Conservation (phyloP, 30 jellyfish, hydroid and myxozoan genomes). For the Pelagia noctiluca region DNA sequence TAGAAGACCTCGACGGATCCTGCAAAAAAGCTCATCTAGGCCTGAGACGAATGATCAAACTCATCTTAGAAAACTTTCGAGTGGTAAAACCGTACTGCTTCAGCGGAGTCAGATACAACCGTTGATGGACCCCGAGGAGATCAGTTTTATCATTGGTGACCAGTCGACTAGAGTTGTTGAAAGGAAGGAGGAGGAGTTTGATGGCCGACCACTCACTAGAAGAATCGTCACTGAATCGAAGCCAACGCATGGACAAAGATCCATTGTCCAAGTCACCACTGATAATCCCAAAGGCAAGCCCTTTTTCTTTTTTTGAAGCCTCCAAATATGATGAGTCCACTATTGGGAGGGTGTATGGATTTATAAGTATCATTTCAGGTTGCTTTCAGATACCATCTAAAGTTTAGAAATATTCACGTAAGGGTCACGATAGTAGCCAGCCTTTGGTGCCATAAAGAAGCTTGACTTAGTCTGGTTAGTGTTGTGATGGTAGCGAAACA, state of each 20-base stretch:
- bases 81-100: slow-evolving; percentile 41
- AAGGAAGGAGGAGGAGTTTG: slow-evolving; percentile 7
- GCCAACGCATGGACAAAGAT: not conserved
- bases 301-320: not conserved
- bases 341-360: no score
- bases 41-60: not conserved
- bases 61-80: slow-evolving; percentile 31
- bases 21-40: not conserved
- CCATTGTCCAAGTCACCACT: slow-evolving; percentile 20
- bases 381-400: no score
- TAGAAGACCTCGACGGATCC: slow-evolving; percentile 6
- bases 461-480: no score
- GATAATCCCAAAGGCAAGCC: slow-evolving; percentile 23
- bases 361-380: no score
- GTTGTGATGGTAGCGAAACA: no score
- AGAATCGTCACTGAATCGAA: slow-evolving; percentile 48
- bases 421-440: no score
- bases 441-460: no score
- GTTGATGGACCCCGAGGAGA: slow-evolving; percentile 38
- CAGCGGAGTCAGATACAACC: slow-evolving; percentile 18
- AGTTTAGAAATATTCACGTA: no score
- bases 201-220: slow-evolving; percentile 20
- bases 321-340: no score
- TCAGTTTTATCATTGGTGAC: not conserved
- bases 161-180: slow-evolving; percentile 38